A percentile compares a stretch with the other conserved stretches of the same genome.
Evolutionary conservation across 2,113 vertebrate species (phyloP).

Genomic region (Sminthopsis crassicaudata): DNA sequence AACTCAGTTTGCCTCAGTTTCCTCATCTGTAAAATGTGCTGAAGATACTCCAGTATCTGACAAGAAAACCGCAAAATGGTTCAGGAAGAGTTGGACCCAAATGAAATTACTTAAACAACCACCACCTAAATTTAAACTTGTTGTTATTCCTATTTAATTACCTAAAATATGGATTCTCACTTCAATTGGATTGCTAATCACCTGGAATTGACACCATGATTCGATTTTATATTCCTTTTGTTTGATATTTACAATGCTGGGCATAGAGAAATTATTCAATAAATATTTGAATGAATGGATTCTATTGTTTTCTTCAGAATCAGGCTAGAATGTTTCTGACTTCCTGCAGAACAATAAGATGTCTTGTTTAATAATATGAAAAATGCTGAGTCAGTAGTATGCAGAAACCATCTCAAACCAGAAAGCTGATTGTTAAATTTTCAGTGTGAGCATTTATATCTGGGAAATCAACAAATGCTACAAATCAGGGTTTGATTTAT

Average conservation of each 20-base stretch:
- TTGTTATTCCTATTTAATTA: background rate
- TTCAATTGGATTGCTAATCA: background rate
- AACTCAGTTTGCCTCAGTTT: no score
- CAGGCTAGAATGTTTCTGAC: background rate
- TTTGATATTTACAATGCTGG: background rate
- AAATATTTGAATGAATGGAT: background rate
- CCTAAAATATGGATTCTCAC: background rate
- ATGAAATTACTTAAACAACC: background rate
- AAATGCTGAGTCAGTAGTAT: background rate
- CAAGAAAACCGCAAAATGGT: no score
- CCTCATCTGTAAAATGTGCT: background rate
- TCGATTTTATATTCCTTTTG: background rate
- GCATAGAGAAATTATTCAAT: background rate
- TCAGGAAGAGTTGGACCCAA: no score
- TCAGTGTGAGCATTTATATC: background rate
- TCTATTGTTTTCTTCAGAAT: background rate
- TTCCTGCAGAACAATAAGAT: background rate
- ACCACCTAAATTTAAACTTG: background rate
- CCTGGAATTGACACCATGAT: background rate
- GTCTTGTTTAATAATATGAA: background rate
- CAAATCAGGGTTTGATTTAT: background rate
- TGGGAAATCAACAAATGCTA: background rate
- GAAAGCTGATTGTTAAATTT: background rate
- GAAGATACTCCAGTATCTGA: background rate
- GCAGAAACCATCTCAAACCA: background rate